These are phyloP conservation scores for Agonopterix heracliana DNA, from an alignment of 2,888 invertebrate species.

Conservation along the genomic window DNA sequence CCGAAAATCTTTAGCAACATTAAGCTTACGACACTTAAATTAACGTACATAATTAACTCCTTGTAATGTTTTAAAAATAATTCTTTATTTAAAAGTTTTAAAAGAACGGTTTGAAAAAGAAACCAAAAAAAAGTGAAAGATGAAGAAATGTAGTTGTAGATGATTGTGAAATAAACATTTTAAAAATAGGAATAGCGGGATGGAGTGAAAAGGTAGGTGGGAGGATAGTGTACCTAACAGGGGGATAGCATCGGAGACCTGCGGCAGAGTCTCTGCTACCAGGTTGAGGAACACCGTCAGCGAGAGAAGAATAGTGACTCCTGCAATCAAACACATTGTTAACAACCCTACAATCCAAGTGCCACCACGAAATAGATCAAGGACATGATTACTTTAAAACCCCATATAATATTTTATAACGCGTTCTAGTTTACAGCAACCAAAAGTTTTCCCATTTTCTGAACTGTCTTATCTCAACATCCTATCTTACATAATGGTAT, in stretches of 20 bases:
- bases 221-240: constrained; percentile 92
- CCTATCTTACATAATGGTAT: constrained; percentile 9
- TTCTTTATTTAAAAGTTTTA: constrained; percentile 35
- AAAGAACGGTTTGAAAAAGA: constrained; percentile 9
- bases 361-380: too few relatives aligned
- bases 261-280: constrained; percentile 99
- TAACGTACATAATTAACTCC: constrained; percentile 65
- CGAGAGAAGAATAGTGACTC: constrained; percentile 99
- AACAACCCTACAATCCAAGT: constrained; percentile 42
- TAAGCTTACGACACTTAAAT: constrained; percentile 23
- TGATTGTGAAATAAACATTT: constrained; percentile 40
- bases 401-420: too few relatives aligned
- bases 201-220: constrained; percentile 50
- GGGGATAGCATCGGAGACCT: constrained; percentile 99
- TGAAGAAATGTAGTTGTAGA: constrained; percentile 28
- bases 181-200: constrained; percentile 42
- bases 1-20: constrained; percentile 29
- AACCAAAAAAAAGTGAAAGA: constrained; percentile 31
- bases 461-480: too few relatives aligned
- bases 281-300: constrained; percentile 99
- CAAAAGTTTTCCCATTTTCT: too few relatives aligned
- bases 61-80: constrained; percentile 72
- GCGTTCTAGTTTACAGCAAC: too few relatives aligned
- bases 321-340: constrained; percentile 87
- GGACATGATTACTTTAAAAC: too few relatives aligned